Evolutionary conservation across 2,888 invertebrate species (phyloP).

Genomic region (Zygogramma bicolorata): DNA sequence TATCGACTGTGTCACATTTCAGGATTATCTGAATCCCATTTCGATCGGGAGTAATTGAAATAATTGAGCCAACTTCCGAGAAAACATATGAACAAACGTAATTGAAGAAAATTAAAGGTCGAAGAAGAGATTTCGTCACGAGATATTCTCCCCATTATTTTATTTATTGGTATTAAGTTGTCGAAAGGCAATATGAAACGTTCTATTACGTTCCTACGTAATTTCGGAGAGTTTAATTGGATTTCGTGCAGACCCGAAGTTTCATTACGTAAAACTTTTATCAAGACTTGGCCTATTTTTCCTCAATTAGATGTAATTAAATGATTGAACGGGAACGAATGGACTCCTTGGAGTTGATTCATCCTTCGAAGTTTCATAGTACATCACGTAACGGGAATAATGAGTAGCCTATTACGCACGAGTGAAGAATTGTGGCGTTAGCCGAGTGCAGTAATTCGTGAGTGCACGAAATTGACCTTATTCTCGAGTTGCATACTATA

Average conservation of each 20-base stretch:
- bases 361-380: too few species aligned
- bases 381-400: too few species aligned
- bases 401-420: too few species aligned
- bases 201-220: constrained; percentile 5
- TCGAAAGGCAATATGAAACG: constrained; percentile 9
- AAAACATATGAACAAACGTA: constrained; percentile 15
- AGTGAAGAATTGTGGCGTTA: too few species aligned
- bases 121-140: background rate
- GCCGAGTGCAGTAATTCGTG: too few species aligned
- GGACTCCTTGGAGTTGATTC: too few species aligned
- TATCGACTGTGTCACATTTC: background rate
- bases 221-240: constrained; percentile 6
- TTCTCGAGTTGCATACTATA: too few species aligned
- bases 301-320: background rate
- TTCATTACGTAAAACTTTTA: constrained; percentile 4
- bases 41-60: background rate
- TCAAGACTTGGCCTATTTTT: constrained; percentile 2
- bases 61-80: constrained; percentile 8
- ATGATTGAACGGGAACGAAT: background rate
- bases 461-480: too few species aligned
- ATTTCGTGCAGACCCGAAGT: constrained; percentile 9
- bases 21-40: constrained; percentile 18
- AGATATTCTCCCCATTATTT: constrained; percentile 3
- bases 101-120: constrained; percentile 23
- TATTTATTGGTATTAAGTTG: constrained; percentile 12